These are phyloP conservation scores for Panthera tigris DNA, from an alignment of 2,113 vertebrate genomes.

Conservation along the genomic window DNA sequence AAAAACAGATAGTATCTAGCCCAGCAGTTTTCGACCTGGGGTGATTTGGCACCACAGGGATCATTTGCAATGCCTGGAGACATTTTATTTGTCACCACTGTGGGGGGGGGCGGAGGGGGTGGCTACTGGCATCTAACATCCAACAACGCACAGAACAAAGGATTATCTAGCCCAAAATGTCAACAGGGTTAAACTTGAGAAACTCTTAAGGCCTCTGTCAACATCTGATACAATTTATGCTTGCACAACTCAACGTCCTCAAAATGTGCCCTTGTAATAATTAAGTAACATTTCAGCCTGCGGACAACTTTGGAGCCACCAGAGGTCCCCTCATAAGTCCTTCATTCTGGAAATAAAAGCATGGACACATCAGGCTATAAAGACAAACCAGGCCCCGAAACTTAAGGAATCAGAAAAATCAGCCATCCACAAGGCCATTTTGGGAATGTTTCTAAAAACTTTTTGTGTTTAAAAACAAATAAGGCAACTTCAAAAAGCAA, in stretches of 20 bases:
- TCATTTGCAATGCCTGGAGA: neutral
- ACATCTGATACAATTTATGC: neutral
- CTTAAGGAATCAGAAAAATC: neutral
- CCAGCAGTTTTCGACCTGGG: neutral
- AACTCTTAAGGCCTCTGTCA: neutral
- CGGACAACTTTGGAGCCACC: neutral
- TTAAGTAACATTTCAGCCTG: neutral
- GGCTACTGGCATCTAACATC: neutral
- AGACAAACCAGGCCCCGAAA: neutral
- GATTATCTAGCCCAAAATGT: neutral
- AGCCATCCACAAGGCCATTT: neutral
- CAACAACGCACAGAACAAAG: neutral
- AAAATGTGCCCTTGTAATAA: conserved; percentile 5
- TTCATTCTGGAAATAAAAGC: conserved; percentile 33
- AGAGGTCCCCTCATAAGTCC: neutral
- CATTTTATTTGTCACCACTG: neutral
- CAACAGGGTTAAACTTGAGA: neutral
- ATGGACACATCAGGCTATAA: neutral
- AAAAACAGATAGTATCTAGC: conserved; percentile 12
- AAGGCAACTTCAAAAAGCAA: conserved; percentile 35
- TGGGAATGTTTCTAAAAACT: conserved; percentile 5
- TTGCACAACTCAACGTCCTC: conserved; percentile 36
- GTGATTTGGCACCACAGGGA: neutral
- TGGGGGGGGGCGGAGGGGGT: too few relatives aligned
- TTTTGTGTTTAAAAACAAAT: conserved; percentile 48